These are phyloP conservation scores for Myrmecobius fasciatus DNA, from an alignment of 2,113 vertebrate species.

Conservation along the genomic window DNA sequence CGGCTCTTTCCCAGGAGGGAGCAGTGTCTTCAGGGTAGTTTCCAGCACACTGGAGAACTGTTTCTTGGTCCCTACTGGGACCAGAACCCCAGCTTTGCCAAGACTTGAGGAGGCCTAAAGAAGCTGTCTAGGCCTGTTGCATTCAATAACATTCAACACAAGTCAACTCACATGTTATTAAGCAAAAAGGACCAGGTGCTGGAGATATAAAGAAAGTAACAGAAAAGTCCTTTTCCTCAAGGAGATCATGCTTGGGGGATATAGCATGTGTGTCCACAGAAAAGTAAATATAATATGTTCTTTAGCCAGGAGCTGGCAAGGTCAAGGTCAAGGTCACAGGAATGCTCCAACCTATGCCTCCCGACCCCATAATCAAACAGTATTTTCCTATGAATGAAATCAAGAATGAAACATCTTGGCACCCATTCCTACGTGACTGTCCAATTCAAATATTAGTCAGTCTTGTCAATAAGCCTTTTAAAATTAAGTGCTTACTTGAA, in stretches of 20 bases:
- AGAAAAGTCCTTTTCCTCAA: neutral
- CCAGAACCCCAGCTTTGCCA: neutral
- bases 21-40: neutral
- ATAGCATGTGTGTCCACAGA: neutral
- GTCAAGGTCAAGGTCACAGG: neutral
- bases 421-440: neutral
- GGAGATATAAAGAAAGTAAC: neutral
- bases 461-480: neutral
- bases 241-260: neutral
- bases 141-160: neutral
- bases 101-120: neutral
- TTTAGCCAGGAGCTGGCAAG: neutral
- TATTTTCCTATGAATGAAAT: neutral
- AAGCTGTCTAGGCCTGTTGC: neutral
- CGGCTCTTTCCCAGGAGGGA: neutral
- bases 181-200: neutral
- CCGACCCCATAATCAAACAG: neutral
- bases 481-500: neutral
- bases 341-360: neutral
- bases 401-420: neutral
- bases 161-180: neutral
- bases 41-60: neutral
- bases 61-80: neutral
- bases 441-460: neutral
- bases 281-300: neutral